Evolutionary conservation across 2,113 vertebrate species (phyloP).

Genomic region (Sander lucioperca): DNA sequence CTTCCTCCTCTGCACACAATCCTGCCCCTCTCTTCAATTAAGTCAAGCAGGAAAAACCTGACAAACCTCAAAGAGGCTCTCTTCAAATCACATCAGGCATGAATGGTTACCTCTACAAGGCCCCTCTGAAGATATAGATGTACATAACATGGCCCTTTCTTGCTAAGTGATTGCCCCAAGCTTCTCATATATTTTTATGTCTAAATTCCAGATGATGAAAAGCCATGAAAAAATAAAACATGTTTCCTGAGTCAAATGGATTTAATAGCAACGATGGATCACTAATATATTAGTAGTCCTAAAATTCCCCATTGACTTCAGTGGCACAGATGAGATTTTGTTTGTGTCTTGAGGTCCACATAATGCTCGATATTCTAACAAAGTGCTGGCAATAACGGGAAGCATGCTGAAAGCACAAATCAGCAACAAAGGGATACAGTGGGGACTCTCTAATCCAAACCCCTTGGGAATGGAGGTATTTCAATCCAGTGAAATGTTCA

Average conservation of each 20-base stretch:
- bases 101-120: slow-evolving; percentile 59
- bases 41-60: slow-evolving; percentile 82
- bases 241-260: slow-evolving; percentile 36
- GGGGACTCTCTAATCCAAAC: slow-evolving; percentile 63
- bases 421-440: slow-evolving; percentile 68
- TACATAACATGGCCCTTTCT: slow-evolving; percentile 16
- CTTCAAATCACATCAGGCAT: slow-evolving; percentile 75
- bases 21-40: slow-evolving; percentile 70
- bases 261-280: slow-evolving; percentile 23
- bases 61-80: slow-evolving; percentile 76
- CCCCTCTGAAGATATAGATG: slow-evolving; percentile 40
- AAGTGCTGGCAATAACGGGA: slow-evolving; percentile 47
- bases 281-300: slow-evolving; percentile 45
- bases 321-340: slow-evolving; percentile 22
- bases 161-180: slow-evolving; percentile 15
- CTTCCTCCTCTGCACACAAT: slow-evolving; percentile 42
- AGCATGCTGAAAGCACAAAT: slow-evolving; percentile 61
- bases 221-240: slow-evolving; percentile 10
- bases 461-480: slow-evolving; percentile 65
- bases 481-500: slow-evolving; percentile 59
- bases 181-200: slow-evolving; percentile 36
- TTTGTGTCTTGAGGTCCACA: slow-evolving; percentile 32
- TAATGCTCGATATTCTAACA: slow-evolving; percentile 59
- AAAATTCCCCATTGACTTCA: slow-evolving; percentile 43
- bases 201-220: slow-evolving; percentile 47